Percentiles rank a stretch among this genome's conserved stretches.
These are phyloP conservation scores for Drosophila paulistorum DNA, from an alignment of 1,140 invertebrate species.

Conservation along the genomic window DNA sequence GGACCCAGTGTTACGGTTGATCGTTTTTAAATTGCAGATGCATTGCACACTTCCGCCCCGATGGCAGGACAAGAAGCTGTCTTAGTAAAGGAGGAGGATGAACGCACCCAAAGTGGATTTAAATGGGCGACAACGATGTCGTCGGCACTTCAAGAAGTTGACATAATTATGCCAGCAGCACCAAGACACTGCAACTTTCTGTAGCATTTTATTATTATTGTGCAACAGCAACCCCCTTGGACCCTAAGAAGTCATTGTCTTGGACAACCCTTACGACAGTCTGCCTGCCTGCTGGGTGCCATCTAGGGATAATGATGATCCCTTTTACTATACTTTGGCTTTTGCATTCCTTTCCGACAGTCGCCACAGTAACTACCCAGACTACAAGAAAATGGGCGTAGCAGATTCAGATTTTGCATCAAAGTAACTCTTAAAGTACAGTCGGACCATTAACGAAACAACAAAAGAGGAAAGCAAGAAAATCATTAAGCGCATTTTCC, in stretches of 20 bases:
- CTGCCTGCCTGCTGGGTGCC: conserved; percentile 26
- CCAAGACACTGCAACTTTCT: conserved; percentile 13
- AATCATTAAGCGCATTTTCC: conserved; percentile 81
- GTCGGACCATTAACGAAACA: conserved; percentile 52
- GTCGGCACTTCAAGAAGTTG: conserved; percentile 75
- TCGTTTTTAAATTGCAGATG: conserved; percentile 75
- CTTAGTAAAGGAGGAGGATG: conserved; percentile 6
- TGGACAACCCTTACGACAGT: conserved; percentile 42
- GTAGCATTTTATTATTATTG: conserved; percentile 37
- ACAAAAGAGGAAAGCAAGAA: conserved; percentile 48
- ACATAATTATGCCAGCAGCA: conserved; percentile 76
- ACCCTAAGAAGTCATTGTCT: conserved; percentile 40
- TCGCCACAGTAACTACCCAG: conserved; percentile 32
- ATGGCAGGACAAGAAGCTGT: neutral
- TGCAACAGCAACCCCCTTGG: conserved; percentile 33
- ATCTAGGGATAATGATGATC: conserved; percentile 40
- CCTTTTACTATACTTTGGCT: conserved; percentile 12
- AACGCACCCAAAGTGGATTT: conserved; percentile 23
- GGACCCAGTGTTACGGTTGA: conserved; percentile 65
- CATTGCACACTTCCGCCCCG: conserved; percentile 65
- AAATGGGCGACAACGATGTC: conserved; percentile 24
- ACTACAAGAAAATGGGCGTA: conserved; percentile 62
- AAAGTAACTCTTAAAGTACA: conserved; percentile 52
- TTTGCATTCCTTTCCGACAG: conserved; percentile 47
- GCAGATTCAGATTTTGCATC: conserved; percentile 50